Base-by-base conservation (phyloP, 2,888 invertebrate species). In the Silvanus unidentatus region DNA sequence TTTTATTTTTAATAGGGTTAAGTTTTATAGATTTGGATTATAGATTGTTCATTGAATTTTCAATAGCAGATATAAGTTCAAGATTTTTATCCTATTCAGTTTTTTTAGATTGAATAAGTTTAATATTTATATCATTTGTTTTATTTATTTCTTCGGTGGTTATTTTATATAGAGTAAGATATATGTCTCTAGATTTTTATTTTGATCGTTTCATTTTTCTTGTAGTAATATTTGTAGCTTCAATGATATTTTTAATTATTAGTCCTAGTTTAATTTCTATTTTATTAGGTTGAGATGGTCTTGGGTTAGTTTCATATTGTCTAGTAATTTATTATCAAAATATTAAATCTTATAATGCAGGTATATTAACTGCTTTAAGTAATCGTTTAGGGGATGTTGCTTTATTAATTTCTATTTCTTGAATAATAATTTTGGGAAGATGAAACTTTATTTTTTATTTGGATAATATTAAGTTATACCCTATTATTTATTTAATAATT, bases 351-450 rank as follows among this genome's bases (percentile, higher is more conserved):
- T 79, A 74, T 77, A 80, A 78, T 75, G 81, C 83, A 1, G 84
- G 84, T 0, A 84, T 86, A 73, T 74, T 86, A 63, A 87, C 86
- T 11, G 78, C 78, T 59, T 70, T 87, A 64, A 80, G 78, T 13
- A 87, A 87, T 78, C 86, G 86, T 10, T 68, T 86, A 66, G 85
- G 86, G 0, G 85, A 87, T 79, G 78, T 81, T 12, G 73, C 79
- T 57, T 75, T 86, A 70, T 74, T 84, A 63, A 67, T 83, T 54
- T 63, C 35, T 3, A 52, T 49, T 45, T 45, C 43, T 32, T 54
- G 42, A 41, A 49, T 54, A 38, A 12, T 41, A 44, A 41, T 35
- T 44, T 40, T 41, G 40, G 41, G 40, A 3, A 41, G 40, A 13
- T 39, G 43, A 32, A 43, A 39, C 30, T 43, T 28, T 39, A 39